Evolutionary conservation across 2,888 invertebrate genomes (phyloP).

Genomic region (Gnatocerus cornutus): DNA sequence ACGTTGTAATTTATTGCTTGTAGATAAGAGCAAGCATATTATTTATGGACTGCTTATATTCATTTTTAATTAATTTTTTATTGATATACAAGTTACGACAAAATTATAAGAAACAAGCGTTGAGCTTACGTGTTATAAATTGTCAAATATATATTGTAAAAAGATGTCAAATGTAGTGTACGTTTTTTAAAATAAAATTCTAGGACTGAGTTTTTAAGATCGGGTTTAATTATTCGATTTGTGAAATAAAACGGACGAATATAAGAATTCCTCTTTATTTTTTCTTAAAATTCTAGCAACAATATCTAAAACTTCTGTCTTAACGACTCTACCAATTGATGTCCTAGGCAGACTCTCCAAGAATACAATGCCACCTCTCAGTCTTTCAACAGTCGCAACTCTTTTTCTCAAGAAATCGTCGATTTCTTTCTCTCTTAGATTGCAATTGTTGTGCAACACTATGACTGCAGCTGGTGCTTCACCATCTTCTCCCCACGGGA

Average conservation of each 20-base stretch:
- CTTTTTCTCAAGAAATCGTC: constrained; percentile 41
- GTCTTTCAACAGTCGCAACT: constrained; percentile 46
- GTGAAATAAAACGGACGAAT: too few relatives aligned
- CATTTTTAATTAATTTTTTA: constrained; percentile 21
- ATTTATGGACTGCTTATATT: constrained; percentile 13
- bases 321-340: constrained; percentile 43
- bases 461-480: constrained; percentile 57
- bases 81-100: constrained; percentile 8
- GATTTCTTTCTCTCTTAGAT: constrained; percentile 30
- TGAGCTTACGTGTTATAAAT: not conserved
- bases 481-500: constrained; percentile 57
- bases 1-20: too few relatives aligned
- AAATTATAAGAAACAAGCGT: constrained; percentile 7
- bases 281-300: not conserved
- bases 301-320: constrained; percentile 6
- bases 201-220: not conserved
- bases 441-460: constrained; percentile 26
- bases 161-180: constrained; percentile 8
- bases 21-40: constrained; percentile 1
- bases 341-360: constrained; percentile 43
- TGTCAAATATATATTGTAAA: constrained; percentile 3
- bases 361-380: constrained; percentile 51
- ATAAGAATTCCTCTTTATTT: too few relatives aligned
- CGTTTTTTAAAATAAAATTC: constrained; percentile 8
- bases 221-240: too few relatives aligned